A percentile compares a stretch with the other conserved stretches of the same genome.
phyloP scores from a whole-genome alignment of 2,888 invertebrate species.

The Gibbula magus region DNA sequence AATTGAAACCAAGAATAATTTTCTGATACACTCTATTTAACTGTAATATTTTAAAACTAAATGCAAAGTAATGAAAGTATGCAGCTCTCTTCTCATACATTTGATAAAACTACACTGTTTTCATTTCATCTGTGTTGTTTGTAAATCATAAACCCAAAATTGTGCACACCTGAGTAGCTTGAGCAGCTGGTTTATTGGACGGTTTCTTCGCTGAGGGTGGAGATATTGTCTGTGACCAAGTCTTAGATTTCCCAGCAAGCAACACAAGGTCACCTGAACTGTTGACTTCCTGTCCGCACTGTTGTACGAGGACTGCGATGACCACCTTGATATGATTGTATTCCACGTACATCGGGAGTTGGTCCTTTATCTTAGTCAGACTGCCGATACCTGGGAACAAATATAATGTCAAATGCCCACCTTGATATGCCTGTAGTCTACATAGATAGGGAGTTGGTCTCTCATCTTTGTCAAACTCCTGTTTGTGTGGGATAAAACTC shows the following conservation, averaged over 20 bases:
- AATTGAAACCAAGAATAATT: too few species aligned
- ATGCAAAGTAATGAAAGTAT: too few species aligned
- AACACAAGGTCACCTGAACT: slow-evolving; percentile 54
- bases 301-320: slow-evolving; percentile 62
- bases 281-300: slow-evolving; percentile 59
- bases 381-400: slow-evolving; percentile 67
- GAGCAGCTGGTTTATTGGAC: too few species aligned
- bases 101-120: too few species aligned
- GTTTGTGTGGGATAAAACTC: too few species aligned
- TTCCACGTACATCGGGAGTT: slow-evolving; percentile 69
- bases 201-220: not conserved
- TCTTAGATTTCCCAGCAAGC: not conserved
- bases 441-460: slow-evolving; percentile 68
- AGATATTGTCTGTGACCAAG: not conserved
- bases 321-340: slow-evolving; percentile 73
- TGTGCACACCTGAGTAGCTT: too few species aligned
- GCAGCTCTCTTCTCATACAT: too few species aligned
- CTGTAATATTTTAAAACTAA: too few species aligned
- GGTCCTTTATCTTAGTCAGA: slow-evolving; percentile 72
- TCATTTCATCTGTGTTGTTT: too few species aligned
- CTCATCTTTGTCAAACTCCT: slow-evolving; percentile 71
- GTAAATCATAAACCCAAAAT: too few species aligned
- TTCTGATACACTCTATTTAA: too few species aligned
- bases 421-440: slow-evolving; percentile 43
- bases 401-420: not conserved